A percentile compares a stretch with the other conserved stretches of the same genome.
phyloP scores from a whole-genome alignment of 1,140 invertebrate genomes.

The Andrena cerasifolii region DNA sequence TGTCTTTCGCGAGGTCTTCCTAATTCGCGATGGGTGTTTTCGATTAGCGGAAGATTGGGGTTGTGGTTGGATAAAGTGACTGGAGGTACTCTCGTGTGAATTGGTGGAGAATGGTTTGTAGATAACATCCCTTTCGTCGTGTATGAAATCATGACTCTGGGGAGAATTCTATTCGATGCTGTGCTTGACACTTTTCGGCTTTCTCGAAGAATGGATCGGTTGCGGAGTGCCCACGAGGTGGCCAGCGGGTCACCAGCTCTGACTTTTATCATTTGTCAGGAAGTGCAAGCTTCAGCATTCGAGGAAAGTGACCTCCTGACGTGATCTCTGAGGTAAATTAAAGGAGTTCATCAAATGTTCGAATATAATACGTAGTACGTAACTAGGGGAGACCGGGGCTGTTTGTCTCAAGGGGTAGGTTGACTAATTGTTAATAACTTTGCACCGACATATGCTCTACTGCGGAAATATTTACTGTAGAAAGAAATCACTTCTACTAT shows the following conservation, averaged over 20 bases:
- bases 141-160: slow-evolving; percentile 2
- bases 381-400: too few species aligned
- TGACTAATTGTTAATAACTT: too few species aligned
- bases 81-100: not conserved
- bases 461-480: too few species aligned
- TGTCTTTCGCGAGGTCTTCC: not conserved
- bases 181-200: not conserved
- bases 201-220: not conserved
- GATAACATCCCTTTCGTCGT: slow-evolving; percentile 3
- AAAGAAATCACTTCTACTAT: too few species aligned
- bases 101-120: not conserved
- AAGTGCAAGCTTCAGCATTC: too few species aligned
- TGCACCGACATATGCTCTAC: too few species aligned
- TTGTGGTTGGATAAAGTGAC: not conserved
- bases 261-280: slow-evolving; percentile 32
- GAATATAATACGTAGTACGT: too few species aligned
- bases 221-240: not conserved
- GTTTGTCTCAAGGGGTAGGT: too few species aligned
- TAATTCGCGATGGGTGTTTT: not conserved
- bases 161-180: slow-evolving; percentile 6
- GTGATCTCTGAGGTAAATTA: too few species aligned
- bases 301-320: too few species aligned
- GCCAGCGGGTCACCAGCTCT: not conserved
- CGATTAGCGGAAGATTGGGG: not conserved
- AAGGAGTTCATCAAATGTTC: too few species aligned